These are phyloP conservation scores for Sphaerodactylus townsendi DNA, from an alignment of 2,113 vertebrate species.

Conservation along the genomic window DNA sequence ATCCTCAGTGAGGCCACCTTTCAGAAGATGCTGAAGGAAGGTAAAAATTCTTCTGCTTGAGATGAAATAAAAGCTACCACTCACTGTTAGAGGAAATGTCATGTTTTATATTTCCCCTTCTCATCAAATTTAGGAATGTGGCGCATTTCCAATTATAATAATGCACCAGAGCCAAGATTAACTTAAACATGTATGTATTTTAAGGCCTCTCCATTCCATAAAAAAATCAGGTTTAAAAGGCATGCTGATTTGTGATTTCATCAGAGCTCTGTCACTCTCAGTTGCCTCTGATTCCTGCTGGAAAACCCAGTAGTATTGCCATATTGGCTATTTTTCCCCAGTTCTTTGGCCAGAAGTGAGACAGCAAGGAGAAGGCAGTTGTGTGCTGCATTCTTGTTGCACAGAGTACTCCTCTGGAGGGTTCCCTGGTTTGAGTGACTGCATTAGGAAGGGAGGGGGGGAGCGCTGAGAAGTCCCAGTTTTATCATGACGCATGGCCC, in stretches of 20 bases:
- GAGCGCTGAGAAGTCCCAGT: not conserved
- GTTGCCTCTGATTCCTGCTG: not conserved
- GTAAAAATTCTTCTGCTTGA: slow-evolving; percentile 7
- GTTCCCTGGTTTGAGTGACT: not conserved
- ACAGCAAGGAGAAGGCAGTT: not conserved
- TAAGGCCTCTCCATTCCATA: not conserved
- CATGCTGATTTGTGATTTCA: not conserved
- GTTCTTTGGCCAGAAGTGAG: not conserved
- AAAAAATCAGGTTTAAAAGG: not conserved
- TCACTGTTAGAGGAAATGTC: not conserved
- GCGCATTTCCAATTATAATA: not conserved
- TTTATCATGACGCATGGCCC: too few species aligned
- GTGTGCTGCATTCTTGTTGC: not conserved
- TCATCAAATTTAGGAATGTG: slow-evolving; percentile 7
- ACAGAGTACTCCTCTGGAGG: not conserved
- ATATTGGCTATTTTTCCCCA: not conserved
- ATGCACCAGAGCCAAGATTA: slow-evolving; percentile 1
- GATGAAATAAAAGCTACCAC: not conserved
- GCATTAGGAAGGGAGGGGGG: not conserved
- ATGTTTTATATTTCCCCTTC: not conserved
- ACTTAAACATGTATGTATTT: not conserved
- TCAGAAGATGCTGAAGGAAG: not conserved
- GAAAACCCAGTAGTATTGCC: not conserved
- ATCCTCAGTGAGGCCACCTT: not conserved
- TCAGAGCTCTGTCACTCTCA: not conserved